Base-by-base conservation (phyloP, 2,888 invertebrate genomes). In the Arge pagana region DNA sequence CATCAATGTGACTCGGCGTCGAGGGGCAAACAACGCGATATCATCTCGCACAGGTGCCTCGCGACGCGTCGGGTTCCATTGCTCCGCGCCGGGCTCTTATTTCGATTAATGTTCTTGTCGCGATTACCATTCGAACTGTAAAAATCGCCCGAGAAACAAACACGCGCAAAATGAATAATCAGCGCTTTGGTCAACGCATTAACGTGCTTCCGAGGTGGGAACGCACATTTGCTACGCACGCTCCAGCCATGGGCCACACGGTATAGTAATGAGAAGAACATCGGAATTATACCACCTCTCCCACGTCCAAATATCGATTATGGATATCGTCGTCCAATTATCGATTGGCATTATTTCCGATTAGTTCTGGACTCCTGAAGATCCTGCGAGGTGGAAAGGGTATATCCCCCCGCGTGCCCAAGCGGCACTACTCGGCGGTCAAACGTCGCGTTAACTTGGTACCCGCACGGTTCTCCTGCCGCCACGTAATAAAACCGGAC, bases 211-310 rank as follows among this genome's bases (percentile, higher is more conserved):
- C 42, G 41, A 51, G 63, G 50, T 39, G 3, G 53, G 53, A 51
- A 53, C 56, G 48, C 57, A 50, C 48, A 62, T 66, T 62, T 52
- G 60, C 56, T 48, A 60, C 56, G 63, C 56, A 58, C 52, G 53
- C 51, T 54, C 35, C 41, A 42, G 55, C 41, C 48, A 48, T 35
- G 16, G 45, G 31, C 35, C 53, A 35, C 37, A n/a, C 48, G 48
- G 28, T 18, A 42, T 56, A 59, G 56, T 65, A 65, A 66, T 62
- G 61, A 63, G 61, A 57, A 60, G 59, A 61, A 63, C 61, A 59
- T 55, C 56, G 56, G 55, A 62, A 63, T 63, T 61, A 64, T 60
- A 63, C 62, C 60, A 55, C 49, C 53, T 41, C 37, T 54, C 53
- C 58, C 54, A 43, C 49, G 50, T 45, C 53, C 51, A 53, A 56